A percentile compares a stretch with the other conserved stretches of the same genome.
phyloP scores from a whole-genome alignment of 2,888 invertebrate species.

The Danaus chrysippus region DNA sequence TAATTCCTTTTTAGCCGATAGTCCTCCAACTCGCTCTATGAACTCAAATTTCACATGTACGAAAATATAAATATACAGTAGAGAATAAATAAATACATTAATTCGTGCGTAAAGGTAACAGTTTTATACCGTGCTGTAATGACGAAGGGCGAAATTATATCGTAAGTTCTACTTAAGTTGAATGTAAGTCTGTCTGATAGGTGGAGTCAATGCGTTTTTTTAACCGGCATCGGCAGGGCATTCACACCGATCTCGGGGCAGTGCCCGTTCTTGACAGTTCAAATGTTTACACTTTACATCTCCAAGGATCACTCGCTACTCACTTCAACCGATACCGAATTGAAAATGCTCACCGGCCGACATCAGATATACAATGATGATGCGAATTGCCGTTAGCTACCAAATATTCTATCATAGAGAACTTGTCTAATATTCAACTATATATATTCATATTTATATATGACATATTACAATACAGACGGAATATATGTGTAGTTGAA shows the following conservation, averaged over 20 bases:
- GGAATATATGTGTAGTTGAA: no score
- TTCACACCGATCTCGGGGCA: constrained; percentile 71
- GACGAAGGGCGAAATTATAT: constrained; percentile 18
- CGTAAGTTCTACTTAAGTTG: constrained; percentile 39
- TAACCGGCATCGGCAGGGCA: constrained; percentile 73
- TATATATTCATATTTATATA: neutral
- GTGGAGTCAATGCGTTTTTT: constrained; percentile 73
- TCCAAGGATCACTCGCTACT: constrained; percentile 61
- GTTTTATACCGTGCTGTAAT: neutral
- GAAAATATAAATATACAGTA: no score
- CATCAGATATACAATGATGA: constrained; percentile 7
- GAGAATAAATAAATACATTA: no score
- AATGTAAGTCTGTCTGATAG: constrained; percentile 56
- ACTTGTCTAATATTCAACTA: neutral
- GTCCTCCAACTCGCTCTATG: constrained; percentile 12
- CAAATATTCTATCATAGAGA: neutral
- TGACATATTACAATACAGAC: neutral
- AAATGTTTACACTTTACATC: constrained; percentile 74
- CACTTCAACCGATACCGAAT: constrained; percentile 39
- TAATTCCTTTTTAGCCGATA: constrained; percentile 27
- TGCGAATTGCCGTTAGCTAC: constrained; percentile 16
- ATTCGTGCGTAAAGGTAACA: neutral
- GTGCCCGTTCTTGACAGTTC: constrained; percentile 79
- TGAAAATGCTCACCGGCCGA: constrained; percentile 22
- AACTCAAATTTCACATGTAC: neutral